These are phyloP conservation scores for Hippopotamus amphibius DNA, from an alignment of 2,113 vertebrate genomes.

Conservation along the genomic window DNA sequence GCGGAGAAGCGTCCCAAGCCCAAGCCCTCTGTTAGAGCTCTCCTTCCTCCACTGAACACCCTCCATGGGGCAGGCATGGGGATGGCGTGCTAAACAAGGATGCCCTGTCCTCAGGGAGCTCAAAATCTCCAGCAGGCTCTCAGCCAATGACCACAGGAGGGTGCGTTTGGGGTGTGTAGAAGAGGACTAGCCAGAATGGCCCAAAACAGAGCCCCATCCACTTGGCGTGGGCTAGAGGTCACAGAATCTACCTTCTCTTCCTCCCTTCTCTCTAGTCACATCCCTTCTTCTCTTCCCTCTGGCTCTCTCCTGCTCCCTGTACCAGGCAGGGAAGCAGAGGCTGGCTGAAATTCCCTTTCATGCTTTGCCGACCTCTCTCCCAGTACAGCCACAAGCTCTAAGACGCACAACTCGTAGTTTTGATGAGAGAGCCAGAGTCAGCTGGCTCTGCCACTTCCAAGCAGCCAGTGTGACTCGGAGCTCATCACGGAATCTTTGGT, in stretches of 20 bases:
- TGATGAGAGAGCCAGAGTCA: not conserved
- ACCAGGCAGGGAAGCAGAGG: not conserved
- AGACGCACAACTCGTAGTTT: not conserved
- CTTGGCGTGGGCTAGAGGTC: not conserved
- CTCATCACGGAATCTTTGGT: rapidly evolving
- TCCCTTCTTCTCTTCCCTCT: not conserved
- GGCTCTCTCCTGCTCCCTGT: not conserved
- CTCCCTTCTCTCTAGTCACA: rapidly evolving
- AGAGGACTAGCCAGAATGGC: not conserved
- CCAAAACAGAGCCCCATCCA: not conserved
- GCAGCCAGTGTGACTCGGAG: rapidly evolving
- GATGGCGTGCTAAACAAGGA: rapidly evolving
- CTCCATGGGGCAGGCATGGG: not conserved
- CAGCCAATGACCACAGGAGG: not conserved
- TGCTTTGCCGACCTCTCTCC: not conserved
- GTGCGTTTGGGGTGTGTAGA: rapidly evolving
- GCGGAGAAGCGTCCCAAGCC: not conserved
- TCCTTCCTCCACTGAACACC: not conserved
- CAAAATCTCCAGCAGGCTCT: not conserved
- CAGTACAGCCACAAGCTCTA: rapidly evolving
- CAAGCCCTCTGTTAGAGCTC: not conserved
- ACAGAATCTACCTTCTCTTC: too few relatives aligned
- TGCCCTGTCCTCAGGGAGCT: not conserved
- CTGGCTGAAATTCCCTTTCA: not conserved
- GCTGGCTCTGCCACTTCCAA: not conserved